Base-by-base conservation (phyloP, 2,888 invertebrate genomes). In the Aspidiotus rigidus region DNA sequence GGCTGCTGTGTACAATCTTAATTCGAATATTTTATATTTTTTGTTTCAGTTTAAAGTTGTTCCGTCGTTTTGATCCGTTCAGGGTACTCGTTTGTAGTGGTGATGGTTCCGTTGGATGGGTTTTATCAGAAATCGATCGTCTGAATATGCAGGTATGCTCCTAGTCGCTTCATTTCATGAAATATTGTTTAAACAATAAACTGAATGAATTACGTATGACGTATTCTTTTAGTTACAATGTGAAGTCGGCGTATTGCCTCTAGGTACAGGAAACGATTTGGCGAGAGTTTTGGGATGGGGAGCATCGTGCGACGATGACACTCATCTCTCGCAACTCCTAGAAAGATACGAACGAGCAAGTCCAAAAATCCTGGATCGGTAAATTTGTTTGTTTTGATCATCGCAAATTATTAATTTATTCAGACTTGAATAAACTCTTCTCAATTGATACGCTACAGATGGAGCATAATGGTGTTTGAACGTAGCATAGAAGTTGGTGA, bases 31-130 rank as follows among this genome's bases (percentile, higher is more conserved):
- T 49, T 49, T 6, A 49, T 49, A 6, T 49, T 11, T 49, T 49
- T 49, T 6, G 72, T 73, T 75, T 73, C 79, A 86, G 86, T 74
- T 82, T 97, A 75, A 84, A 92, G 72, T 82, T 97, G 74, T 97
- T 97, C 82, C 85, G 93, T 74, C 91, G 93, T 80, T 95, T 97
- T 78, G 93, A 96, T 77, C 94, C 95, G 74, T 91, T 97, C 78
- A 86, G 97, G 74, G 93, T 97, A 76, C 83, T 97, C 73, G 93
- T 97, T 71, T 97, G 97, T 83, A 96, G 96, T 61, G 97, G 97
- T 0, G 97, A 98, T 79, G 97, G 97, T 17, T 95, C 94, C 49
- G 94, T 97, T 9, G 95, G 97, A 67, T 98, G 97, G 97, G 97
- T 98, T 72, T 84, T 98, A 72, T 90, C 93, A 73, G 95, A 97